Evolutionary conservation across 1,140 invertebrate species (phyloP).

Genomic region (Hesperophylax magnus): DNA sequence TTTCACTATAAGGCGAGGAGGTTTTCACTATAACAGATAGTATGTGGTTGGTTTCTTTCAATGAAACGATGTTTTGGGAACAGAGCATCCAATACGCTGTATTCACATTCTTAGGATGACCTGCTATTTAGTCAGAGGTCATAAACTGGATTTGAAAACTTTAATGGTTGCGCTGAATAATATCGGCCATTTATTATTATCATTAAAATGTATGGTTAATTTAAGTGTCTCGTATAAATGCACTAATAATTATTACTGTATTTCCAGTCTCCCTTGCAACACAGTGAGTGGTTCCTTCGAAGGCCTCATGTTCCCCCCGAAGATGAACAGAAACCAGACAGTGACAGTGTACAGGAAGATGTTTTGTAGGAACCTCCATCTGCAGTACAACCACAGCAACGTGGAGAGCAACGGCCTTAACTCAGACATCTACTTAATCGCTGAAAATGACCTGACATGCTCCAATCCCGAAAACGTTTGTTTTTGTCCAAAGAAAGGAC

Average conservation of each 20-base stretch:
- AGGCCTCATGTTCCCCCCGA: slow-evolving; percentile 73
- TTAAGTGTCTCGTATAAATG: no score
- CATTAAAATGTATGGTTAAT: no score
- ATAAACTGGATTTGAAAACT: no score
- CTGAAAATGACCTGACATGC: slow-evolving; percentile 72
- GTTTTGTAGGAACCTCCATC: slow-evolving; percentile 77
- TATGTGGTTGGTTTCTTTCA: no score
- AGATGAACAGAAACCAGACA: slow-evolving; percentile 69
- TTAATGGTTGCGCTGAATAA: no score
- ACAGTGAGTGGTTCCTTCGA: slow-evolving; percentile 74
- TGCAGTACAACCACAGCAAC: slow-evolving; percentile 67
- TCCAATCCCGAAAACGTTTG: slow-evolving; percentile 75
- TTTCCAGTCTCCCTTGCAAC: slow-evolving; percentile 71
- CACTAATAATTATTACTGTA: background rate
- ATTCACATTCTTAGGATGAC: no score
- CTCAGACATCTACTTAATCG: slow-evolving; percentile 68
- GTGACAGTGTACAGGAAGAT: slow-evolving; percentile 77
- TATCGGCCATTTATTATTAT: no score
- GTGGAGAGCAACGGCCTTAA: slow-evolving; percentile 63
- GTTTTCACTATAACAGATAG: no score
- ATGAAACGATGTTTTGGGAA: no score
- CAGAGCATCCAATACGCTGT: no score
- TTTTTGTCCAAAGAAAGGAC: slow-evolving; percentile 70
- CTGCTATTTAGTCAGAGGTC: no score
- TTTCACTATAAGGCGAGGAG: no score